phyloP scores from a whole-genome alignment of 2,888 invertebrate species.

The Drosophila prostipennis region DNA sequence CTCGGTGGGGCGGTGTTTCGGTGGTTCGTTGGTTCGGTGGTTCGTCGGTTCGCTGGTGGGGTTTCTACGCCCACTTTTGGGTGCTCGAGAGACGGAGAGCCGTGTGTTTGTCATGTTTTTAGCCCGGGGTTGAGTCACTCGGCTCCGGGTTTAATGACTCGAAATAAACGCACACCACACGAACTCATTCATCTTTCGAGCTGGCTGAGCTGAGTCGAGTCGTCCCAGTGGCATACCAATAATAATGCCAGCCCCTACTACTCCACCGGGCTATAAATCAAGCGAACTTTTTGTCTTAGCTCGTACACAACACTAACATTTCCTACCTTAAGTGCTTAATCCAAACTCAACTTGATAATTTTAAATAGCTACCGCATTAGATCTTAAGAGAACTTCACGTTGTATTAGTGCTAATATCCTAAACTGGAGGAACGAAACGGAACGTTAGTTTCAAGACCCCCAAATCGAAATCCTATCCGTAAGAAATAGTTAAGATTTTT shows the following conservation, averaged over 20 bases:
- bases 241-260: constrained; percentile 19
- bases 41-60: neutral
- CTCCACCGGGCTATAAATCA: constrained; percentile 24
- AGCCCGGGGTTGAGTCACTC: constrained; percentile 63
- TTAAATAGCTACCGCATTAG: constrained; percentile 22
- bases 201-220: constrained; percentile 1
- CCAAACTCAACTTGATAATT: constrained; percentile 38
- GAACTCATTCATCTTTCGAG: constrained; percentile 54
- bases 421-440: neutral
- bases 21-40: neutral
- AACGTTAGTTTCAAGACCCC: constrained; percentile 4
- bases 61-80: constrained; percentile 6
- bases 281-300: constrained; percentile 35
- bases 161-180: constrained; percentile 47
- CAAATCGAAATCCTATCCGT: neutral
- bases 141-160: constrained; percentile 69
- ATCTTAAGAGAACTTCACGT: constrained; percentile 29
- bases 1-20: neutral
- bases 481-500: constrained; percentile 26
- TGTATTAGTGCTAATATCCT: constrained; percentile 37
- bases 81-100: neutral
- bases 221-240: constrained; percentile 19
- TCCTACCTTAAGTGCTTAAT: constrained; percentile 49
- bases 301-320: constrained; percentile 19
- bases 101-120: constrained; percentile 52